A percentile compares a stretch with the other conserved stretches of the same genome.
phyloP scores from a whole-genome alignment of 2,888 invertebrate genomes.

The Andrena marginata region DNA sequence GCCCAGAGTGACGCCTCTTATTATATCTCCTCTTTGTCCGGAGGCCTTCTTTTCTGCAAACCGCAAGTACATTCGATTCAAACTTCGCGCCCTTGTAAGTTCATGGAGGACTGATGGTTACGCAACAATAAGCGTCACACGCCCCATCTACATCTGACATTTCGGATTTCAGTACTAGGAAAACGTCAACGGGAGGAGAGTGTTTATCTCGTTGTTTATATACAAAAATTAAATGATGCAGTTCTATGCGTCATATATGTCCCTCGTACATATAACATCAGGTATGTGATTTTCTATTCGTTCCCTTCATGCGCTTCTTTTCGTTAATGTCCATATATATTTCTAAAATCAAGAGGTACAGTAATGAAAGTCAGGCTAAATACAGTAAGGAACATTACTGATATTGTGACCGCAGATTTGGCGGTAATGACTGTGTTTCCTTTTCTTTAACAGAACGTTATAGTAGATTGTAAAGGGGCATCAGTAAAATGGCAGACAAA shows the following conservation, averaged over 20 bases:
- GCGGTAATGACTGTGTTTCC: not conserved
- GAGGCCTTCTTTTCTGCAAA: no score
- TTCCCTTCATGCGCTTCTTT: not conserved
- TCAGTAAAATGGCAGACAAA: constrained; percentile 67
- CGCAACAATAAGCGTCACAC: not conserved
- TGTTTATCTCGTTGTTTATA: constrained; percentile 11
- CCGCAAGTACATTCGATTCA: no score
- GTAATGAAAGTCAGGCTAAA: not conserved
- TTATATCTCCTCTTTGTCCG: no score
- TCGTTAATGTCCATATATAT: not conserved
- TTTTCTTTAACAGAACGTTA: not conserved
- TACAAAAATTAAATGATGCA: constrained; percentile 1
- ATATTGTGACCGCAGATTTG: not conserved
- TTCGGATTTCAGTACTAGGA: not conserved
- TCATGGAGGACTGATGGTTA: no score
- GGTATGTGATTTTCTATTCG: not conserved
- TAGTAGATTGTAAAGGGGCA: constrained; percentile 15
- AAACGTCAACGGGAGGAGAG: constrained; percentile 13
- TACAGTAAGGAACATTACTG: not conserved
- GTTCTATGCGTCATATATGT: constrained; percentile 13
- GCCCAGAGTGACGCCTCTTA: no score
- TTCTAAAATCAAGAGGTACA: not conserved
- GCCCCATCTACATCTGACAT: not conserved
- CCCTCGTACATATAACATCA: not conserved
- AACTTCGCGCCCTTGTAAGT: no score